phyloP scores from a whole-genome alignment of 2,113 vertebrate genomes.

The Marcusenius ussheri region DNA sequence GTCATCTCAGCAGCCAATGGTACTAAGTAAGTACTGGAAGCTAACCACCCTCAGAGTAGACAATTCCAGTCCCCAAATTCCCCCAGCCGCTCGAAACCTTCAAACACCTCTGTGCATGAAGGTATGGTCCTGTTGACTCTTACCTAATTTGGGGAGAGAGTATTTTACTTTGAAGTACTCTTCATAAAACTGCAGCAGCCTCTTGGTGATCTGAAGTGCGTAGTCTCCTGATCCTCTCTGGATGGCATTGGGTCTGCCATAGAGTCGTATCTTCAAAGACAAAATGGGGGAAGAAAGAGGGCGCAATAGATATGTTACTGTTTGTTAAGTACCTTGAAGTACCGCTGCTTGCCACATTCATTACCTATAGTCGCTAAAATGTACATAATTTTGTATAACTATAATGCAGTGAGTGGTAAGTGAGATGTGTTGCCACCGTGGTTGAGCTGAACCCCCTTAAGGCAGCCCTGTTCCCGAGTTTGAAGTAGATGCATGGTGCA shows the following conservation, averaged over 20 bases:
- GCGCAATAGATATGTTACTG: neutral
- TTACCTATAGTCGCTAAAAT: neutral
- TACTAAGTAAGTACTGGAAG: neutral
- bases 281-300: neutral
- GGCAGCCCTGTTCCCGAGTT: neutral
- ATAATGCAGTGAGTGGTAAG: neutral
- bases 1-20: neutral
- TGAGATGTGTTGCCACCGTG: neutral
- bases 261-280: slow-evolving; percentile 75
- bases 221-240: slow-evolving; percentile 91
- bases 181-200: slow-evolving; percentile 94
- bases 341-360: neutral
- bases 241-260: slow-evolving; percentile 88
- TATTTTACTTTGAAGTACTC: slow-evolving; percentile 97
- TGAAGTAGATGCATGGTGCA: too few relatives aligned
- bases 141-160: slow-evolving; percentile 97
- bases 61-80: neutral
- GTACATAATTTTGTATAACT: neutral
- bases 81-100: neutral
- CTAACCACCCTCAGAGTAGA: neutral
- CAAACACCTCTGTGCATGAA: neutral
- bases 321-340: neutral
- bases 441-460: neutral
- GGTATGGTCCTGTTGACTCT: slow-evolving; percentile 38
- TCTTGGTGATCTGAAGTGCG: slow-evolving; percentile 90